phyloP scores from a whole-genome alignment of 2,797 vertebrate species.

The Typhlichthys eigenmanni region DNA sequence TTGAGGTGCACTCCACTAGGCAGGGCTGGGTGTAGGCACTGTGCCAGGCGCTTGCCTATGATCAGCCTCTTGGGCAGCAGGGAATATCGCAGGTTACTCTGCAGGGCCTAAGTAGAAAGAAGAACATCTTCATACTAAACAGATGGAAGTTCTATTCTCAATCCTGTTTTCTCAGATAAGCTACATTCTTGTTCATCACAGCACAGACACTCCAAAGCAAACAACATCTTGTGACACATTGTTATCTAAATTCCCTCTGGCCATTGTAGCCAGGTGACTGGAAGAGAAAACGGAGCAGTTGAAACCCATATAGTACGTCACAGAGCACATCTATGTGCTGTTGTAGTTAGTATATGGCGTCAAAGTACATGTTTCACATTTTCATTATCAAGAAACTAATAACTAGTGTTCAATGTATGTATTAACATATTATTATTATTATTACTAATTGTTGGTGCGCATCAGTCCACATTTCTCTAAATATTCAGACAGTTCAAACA shows the following conservation, averaged over 20 bases:
- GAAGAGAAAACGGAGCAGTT: not conserved
- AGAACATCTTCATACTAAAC: conserved; percentile 5
- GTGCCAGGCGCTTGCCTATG: conserved; percentile 94
- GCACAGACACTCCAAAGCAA: conserved; percentile 43
- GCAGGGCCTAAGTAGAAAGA: conserved; percentile 82
- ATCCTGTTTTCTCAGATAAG: not conserved
- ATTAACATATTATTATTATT: too few relatives aligned
- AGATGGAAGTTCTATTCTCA: not conserved
- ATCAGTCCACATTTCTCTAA: too few relatives aligned
- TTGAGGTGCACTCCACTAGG: conserved; percentile 97
- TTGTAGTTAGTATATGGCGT: too few relatives aligned
- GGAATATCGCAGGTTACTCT: conserved; percentile 95
- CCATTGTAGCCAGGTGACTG: not conserved
- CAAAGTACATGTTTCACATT: too few relatives aligned
- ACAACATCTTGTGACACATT: conserved; percentile 18
- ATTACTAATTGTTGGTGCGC: too few relatives aligned
- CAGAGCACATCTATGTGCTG: too few relatives aligned
- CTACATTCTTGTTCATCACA: not conserved
- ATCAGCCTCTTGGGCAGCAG: conserved; percentile 88
- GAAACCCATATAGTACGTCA: too few relatives aligned
- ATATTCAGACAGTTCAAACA: too few relatives aligned
- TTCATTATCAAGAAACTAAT: too few relatives aligned
- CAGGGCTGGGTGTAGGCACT: conserved; percentile 94
- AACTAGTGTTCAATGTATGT: too few relatives aligned
- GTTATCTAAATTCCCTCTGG: conserved; percentile 9